Base-by-base conservation (phyloP, 2,113 vertebrate genomes). In the Lichenostomus cassidix region DNA sequence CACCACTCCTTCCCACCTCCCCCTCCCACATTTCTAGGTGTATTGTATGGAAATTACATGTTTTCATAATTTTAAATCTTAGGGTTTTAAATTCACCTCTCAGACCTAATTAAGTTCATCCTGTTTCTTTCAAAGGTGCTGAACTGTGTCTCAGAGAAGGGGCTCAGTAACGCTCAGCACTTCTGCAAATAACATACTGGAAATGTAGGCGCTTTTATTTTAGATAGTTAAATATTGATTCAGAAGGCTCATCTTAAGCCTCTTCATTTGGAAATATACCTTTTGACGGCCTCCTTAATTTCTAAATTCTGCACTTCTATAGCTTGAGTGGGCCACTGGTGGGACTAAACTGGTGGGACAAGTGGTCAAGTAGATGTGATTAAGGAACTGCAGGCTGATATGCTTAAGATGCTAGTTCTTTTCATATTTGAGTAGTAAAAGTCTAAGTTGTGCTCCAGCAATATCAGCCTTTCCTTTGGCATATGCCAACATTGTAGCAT, bases 211-310 rank as follows among this genome's bases (percentile, higher is more conserved):
- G 5, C 65, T 87, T 94, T 87, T 87, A 71, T 82, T 94, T 95
- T 87, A 79, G 59, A 31, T 55, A 74, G 86, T 90, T 92, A 89
- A 93, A 94, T 92, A 95, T 94, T 91, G 81, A 91, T 92, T 89
- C 70, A 89, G 89, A 85, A 91, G 33, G 20, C 46, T 87, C 46
- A 21, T 9, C 10, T 77, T 86, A 95, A 84, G 70, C 29, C n/a
- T 64, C 68, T 75, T 89, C 28, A 52, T 89, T 95, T 82, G 58
- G 55, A 89, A 92, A 62, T 7, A 39, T 83, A 85, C 21, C 20
- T 94, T 94, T 87, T 85, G 49, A 73, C 6, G 22, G 60, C 37
- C 6, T 91, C 12, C 68, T 73, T 95, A 68, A 73, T 81, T 90
- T 90, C 33, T 81, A 25, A 35, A n/a, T 44, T 84, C 14, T 63